Evolutionary conservation across 2,888 invertebrate genomes (phyloP), one percentile per base, ranked within the genome.

Genomic region (Dicyrtoma fusca): DNA sequence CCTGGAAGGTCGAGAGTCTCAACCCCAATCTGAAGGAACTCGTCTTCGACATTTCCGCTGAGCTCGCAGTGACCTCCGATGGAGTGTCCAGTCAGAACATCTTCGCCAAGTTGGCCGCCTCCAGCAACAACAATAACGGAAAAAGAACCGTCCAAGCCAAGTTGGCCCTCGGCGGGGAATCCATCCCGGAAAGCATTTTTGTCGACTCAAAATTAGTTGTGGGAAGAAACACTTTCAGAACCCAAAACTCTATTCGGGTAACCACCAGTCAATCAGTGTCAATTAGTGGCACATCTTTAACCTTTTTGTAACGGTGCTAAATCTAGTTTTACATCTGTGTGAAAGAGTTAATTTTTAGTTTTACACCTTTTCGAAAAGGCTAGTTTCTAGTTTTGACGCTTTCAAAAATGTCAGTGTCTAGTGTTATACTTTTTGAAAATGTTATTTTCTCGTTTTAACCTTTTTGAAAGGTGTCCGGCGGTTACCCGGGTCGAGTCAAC

Each of bases 1-100:
- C 14, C 11, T 71, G 62, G 71, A 51, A 71, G n/a, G 21, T 63
- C 13, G 13, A 55, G 17, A 63, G 63, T n/a, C 11, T 55, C 1
- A 71, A 71, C 44, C 63, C 71, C 14, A 45, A 71, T 44, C 51
- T 71, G 10, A 13, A 17, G 17, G 42, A 42, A 10, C 21, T 63
- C 14, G 34, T 71, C 34, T 44, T 71, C 34, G 71, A 71, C 17
- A 44, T 63, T 19, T 23, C 21, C 13, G 53, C 55, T 0, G 51
- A 53, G 17, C 44, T 71, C 10, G 42, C 51, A 6, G 17, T 63
- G 8, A 6, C n/a, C 19, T 34, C 11, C 2, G 55, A 44, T 51
- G 64, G 55, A 14, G 63, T 10, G 1, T 34, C 53, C 17, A n/a
- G 14, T n/a, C 19, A 25, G 13, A 17, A 6, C 17, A 13, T 55